Conservation (phyloP, 1,140 invertebrate genomes). For the Dendrolimus kikuchii region DNA sequence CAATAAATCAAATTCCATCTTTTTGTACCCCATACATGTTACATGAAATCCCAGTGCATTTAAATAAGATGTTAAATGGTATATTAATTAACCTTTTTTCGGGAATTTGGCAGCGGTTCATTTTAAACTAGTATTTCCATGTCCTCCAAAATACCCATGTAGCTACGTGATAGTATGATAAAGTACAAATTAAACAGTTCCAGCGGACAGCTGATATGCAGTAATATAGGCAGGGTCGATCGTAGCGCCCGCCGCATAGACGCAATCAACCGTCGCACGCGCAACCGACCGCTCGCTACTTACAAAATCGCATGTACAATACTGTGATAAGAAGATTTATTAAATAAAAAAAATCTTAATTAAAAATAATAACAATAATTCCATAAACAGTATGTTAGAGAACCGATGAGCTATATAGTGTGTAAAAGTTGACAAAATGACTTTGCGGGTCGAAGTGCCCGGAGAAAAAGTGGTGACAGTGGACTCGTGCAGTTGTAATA, state of each 20-base stretch:
- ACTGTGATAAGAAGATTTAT: conserved; percentile 7
- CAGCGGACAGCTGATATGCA: conserved; percentile 52
- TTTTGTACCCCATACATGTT: too few relatives aligned
- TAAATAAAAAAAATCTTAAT: conserved; percentile 4
- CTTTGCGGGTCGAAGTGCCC: conserved; percentile 62
- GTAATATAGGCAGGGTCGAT: conserved; percentile 36
- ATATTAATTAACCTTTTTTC: too few relatives aligned
- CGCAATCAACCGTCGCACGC: conserved; percentile 38
- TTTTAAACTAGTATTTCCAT: too few relatives aligned
- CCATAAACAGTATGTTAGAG: conserved; percentile 31
- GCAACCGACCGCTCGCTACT: conserved; percentile 25
- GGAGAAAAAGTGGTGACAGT: conserved; percentile 53
- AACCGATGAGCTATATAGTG: conserved; percentile 51
- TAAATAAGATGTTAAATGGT: too few relatives aligned
- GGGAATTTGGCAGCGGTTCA: too few relatives aligned
- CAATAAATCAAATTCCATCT: too few relatives aligned
- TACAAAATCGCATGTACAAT: background rate
- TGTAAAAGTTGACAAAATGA: conserved; percentile 50
- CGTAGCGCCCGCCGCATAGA: conserved; percentile 33
- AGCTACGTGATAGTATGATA: conserved; percentile 56
- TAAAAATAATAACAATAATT: conserved; percentile 20
- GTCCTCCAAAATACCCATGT: conserved; percentile 15
- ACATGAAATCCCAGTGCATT: too few relatives aligned
- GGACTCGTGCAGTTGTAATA: conserved; percentile 53
- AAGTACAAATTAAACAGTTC: conserved; percentile 62